Evolutionary conservation across 1,140 invertebrate species (phyloP).

Genomic region (Asobara japonica): DNA sequence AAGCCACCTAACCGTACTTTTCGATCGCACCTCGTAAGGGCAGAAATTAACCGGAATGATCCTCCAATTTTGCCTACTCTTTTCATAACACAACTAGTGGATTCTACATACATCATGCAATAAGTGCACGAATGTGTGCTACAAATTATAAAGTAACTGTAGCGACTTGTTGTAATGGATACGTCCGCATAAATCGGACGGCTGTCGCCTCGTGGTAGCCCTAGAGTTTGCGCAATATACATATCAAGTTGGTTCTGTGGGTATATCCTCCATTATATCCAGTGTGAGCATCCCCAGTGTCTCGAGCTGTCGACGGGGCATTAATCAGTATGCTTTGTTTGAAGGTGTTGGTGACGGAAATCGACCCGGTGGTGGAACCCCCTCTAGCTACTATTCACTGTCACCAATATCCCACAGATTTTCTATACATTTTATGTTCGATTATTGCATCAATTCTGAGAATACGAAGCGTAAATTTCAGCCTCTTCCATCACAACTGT

Average conservation of each 20-base stretch:
- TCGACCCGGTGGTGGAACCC: background rate
- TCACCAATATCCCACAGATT: background rate
- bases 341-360: slow-evolving; percentile 17
- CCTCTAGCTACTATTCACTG: background rate
- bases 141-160: slow-evolving; percentile 7
- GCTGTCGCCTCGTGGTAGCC: background rate
- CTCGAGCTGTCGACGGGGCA: slow-evolving; percentile 28
- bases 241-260: slow-evolving; percentile 8
- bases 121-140: background rate
- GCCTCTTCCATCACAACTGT: too few species aligned
- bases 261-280: slow-evolving; percentile 18
- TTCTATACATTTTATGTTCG: too few species aligned
- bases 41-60: too few species aligned
- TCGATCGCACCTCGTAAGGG: too few species aligned
- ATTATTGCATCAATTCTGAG: too few species aligned
- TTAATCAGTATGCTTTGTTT: slow-evolving; percentile 33
- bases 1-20: too few species aligned
- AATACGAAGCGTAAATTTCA: too few species aligned
- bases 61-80: too few species aligned
- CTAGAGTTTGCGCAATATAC: slow-evolving; percentile 8
- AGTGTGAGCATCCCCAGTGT: slow-evolving; percentile 24
- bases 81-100: background rate
- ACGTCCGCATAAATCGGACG: slow-evolving; percentile 28
- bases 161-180: slow-evolving; percentile 28
- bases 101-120: background rate